Evolutionary conservation across 1,140 invertebrate genomes (phyloP), one percentile per base, ranked within the genome.

Genomic region (Sminthurides bifidus): DNA sequence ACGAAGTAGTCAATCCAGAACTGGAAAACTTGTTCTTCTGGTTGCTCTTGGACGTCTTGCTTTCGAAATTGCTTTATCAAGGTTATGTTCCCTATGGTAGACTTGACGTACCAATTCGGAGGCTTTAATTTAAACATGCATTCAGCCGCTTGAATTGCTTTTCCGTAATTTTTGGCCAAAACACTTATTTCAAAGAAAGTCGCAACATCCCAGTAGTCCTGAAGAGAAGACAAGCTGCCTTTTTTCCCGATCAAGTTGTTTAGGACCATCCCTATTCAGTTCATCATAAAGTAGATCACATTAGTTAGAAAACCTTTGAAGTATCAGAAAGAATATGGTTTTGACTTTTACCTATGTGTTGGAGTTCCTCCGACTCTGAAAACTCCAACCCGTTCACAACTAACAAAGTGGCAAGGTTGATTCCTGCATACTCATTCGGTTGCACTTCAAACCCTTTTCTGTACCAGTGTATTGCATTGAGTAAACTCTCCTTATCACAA

Each of bases 1-100:
- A 90, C 78, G 71, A 99, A 98, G 74, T 94, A 98, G 66, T 99
- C 95, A 79, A 95, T 92, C 93, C 94, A 99, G 73, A 98, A 98
- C 63, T 82, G 78, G 71, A 96, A 96, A 1, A 94, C 77, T 72
- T 90, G 81, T 69, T 91, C 84, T 66, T 80, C 76, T 17, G 71
- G 68, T 52, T 84, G 82, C 59, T 85, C 83, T 56, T 75, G 79
- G 21, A 38, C 54, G 37, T 73, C 69, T 66, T 83, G 84, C 69
- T 88, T 92, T 41, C 90, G 77, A 74, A 92, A 95, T 50, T 83
- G 80, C 72, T 92, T 87, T 69, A 99, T 98, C 14, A 99, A 74
- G 63, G 84, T 81, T 65, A 99, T 98, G 73, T 99, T 99, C 1
- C 91, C 92, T 68, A 98, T 89, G 19, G 95, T 98, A 1, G 92